Base-by-base conservation (phyloP, 2,113 vertebrate genomes). In the Paratilapia polleni region DNA sequence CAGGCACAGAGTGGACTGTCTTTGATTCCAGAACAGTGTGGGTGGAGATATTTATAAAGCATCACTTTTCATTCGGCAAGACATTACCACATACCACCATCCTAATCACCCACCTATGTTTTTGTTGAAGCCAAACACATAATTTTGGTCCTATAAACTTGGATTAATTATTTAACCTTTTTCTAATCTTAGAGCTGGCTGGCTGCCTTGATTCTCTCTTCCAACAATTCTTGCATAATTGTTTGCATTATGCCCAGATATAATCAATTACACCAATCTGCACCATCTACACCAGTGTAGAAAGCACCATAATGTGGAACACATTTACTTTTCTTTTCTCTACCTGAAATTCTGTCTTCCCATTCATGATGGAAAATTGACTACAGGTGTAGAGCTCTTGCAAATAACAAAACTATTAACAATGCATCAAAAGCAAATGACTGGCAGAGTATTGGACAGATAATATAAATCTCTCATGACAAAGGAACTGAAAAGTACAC, bases 1-100 rank as follows among this genome's bases (percentile, higher is more conserved):
- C 36, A 31, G 58, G 58, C 70, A 36, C 86, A 19, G 66, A 74
- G 73, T 2, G 82, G 79, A 87, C 83, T 85, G 87, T 90, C 68
- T 89, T 61, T 7, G 77, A 89, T 91, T 85, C 78, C 88, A 81
- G 90, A 87, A 84, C 81, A 81, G 88, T 78, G 92, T 93, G 77
- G 89, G 93, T 64, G 89, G 85, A 87, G 83, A 81, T 88, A 88
- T 92, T 90, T 90, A 83, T 85, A 78, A 85, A 90, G 78, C 78
- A 19, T 87, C 80, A 31, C 47, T 77, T 78, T 83, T 83, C 60
- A 76, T 86, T 78, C 26, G 36, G 76, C 5, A 28, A 47, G 63
- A 85, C 68, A 83, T 81, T 12, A 73, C n/a, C 63, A 47, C 62
- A 73, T 68, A 84, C 82, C 87, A 82, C 57, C 26, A 17, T n/a